A percentile compares a stretch with the other conserved stretches of the same genome.
These are phyloP conservation scores for Amphilophus citrinellus DNA, from an alignment of 2,113 vertebrate species.

Conservation along the genomic window DNA sequence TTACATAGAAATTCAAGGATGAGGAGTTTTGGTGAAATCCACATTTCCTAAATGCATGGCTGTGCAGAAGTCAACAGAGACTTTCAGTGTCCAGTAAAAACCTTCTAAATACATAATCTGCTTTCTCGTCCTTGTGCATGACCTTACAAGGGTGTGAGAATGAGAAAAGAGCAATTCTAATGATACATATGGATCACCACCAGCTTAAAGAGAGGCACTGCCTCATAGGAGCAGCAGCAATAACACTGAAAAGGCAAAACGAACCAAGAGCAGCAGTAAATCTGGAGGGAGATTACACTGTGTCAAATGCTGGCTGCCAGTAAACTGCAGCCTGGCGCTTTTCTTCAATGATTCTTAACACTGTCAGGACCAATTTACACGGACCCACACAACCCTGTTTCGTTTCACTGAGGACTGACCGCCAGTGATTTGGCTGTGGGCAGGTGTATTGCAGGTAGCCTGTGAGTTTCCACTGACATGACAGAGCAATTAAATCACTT, in stretches of 20 bases:
- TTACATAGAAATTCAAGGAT: background rate
- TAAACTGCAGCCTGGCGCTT: slow-evolving; percentile 49
- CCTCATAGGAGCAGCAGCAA: slow-evolving; percentile 1
- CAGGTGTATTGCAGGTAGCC: slow-evolving; percentile 72
- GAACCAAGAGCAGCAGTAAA: slow-evolving; percentile 33
- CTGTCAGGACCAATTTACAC: slow-evolving; percentile 70
- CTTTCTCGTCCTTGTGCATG: background rate
- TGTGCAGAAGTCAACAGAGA: background rate
- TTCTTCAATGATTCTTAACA: slow-evolving; percentile 59
- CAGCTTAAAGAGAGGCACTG: slow-evolving; percentile 15
- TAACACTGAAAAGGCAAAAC: slow-evolving; percentile 29
- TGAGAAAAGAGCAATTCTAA: background rate
- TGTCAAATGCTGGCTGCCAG: slow-evolving; percentile 50
- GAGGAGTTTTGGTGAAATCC: background rate
- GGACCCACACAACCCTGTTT: slow-evolving; percentile 21
- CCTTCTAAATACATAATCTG: background rate
- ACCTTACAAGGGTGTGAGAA: background rate
- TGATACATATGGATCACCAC: slow-evolving; percentile 19
- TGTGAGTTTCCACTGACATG: slow-evolving; percentile 61
- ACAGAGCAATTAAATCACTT: slow-evolving; percentile 77
- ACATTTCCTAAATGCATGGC: background rate
- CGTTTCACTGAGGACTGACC: slow-evolving; percentile 30
- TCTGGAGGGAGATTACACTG: slow-evolving; percentile 37
- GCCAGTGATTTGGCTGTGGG: slow-evolving; percentile 62
- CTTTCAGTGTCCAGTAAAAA: background rate